A percentile compares a stretch with the other conserved stretches of the same genome.
These are phyloP conservation scores for Uria aalge DNA, from an alignment of 2,113 vertebrate species.

Conservation along the genomic window DNA sequence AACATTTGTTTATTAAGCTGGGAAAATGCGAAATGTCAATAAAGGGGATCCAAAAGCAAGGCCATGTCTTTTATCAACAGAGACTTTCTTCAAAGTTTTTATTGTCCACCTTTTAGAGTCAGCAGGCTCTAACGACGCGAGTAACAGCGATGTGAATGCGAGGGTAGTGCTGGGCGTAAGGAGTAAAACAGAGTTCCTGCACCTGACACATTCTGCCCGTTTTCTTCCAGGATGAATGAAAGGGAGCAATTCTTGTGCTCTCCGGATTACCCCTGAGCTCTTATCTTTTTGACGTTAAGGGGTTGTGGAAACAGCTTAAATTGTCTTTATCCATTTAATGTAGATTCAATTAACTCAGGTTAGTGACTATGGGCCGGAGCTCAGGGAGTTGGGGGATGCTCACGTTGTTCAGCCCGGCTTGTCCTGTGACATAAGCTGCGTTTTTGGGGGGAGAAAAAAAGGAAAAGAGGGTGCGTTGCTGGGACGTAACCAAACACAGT, in stretches of 20 bases:
- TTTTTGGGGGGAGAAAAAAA: neutral
- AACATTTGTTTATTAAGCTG: neutral
- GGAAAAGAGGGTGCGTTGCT: neutral
- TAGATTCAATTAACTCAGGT: conserved; percentile 13
- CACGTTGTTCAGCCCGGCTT: neutral
- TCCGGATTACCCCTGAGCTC: neutral
- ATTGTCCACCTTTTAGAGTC: neutral
- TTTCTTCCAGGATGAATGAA: neutral
- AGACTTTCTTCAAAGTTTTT: neutral
- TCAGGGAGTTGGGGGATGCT: neutral
- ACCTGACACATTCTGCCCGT: neutral
- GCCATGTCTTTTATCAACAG: neutral
- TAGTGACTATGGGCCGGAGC: neutral
- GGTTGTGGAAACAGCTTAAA: neutral
- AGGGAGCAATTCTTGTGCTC: neutral
- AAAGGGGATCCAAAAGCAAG: neutral
- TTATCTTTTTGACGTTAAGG: neutral
- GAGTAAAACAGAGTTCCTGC: neutral
- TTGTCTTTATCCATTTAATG: neutral
- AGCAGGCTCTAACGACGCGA: neutral
- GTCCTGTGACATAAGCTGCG: neutral
- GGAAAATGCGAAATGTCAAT: neutral
- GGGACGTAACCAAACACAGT: neutral
- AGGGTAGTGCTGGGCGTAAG: neutral
- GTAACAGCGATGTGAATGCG: neutral